phyloP scores from a whole-genome alignment of 2,113 vertebrate species.

The Corythaixoides concolor region DNA sequence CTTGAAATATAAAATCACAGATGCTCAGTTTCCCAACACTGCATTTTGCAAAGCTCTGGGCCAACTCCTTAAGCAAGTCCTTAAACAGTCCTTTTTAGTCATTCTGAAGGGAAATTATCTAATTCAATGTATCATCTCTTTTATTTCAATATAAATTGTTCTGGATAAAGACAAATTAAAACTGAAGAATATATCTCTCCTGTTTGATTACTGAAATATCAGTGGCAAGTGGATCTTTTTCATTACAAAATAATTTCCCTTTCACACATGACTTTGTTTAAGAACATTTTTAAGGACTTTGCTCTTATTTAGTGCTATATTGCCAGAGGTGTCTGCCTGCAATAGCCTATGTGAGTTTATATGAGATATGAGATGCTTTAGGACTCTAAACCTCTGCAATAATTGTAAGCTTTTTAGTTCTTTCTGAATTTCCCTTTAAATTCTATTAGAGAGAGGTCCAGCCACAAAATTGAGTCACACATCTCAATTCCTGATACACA shows the following conservation, averaged over 20 bases:
- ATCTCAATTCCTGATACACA: neutral
- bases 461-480: neutral
- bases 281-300: neutral
- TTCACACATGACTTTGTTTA: neutral
- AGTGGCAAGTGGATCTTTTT: neutral
- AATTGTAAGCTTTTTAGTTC: neutral
- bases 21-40: conserved; percentile 13
- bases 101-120: neutral
- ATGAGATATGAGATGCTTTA: neutral
- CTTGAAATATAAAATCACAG: conserved; percentile 55
- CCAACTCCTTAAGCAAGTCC: neutral
- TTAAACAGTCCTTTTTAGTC: neutral
- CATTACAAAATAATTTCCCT: neutral
- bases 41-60: conserved; percentile 15
- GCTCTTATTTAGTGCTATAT: neutral
- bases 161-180: neutral
- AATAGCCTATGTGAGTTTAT: neutral
- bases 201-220: neutral
- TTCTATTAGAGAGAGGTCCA: neutral
- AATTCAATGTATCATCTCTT: neutral
- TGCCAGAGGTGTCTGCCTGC: neutral
- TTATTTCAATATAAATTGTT: neutral
- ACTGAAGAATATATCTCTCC: neutral
- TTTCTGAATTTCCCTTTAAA: neutral
- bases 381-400: neutral